A percentile compares a stretch with the other conserved stretches of the same genome.
These are phyloP conservation scores for Cyprinodon diabolis DNA, from an alignment of 2,797 vertebrate species.

Conservation along the genomic window DNA sequence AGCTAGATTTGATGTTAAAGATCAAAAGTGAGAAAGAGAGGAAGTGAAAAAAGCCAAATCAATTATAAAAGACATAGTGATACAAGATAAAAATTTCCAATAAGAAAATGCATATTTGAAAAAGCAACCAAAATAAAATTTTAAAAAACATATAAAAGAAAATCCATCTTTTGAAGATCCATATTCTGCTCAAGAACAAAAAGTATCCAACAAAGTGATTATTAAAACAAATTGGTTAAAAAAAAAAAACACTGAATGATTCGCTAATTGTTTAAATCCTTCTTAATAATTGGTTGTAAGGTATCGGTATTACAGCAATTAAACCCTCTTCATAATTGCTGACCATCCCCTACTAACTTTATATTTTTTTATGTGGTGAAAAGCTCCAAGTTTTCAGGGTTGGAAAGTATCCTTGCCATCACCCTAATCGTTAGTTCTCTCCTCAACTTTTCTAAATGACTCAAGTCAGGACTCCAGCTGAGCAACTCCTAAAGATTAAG, in stretches of 20 bases:
- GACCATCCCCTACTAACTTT: too few relatives aligned
- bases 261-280: background rate
- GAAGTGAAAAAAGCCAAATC: background rate
- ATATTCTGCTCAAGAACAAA: too few relatives aligned
- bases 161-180: too few relatives aligned
- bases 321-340: background rate
- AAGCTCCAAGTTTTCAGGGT: background rate
- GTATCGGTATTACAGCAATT: background rate
- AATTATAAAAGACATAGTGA: background rate
- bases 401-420: background rate
- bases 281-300: background rate
- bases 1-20: background rate
- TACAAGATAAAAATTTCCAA: background rate
- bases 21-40: background rate
- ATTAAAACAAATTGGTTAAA: too few relatives aligned
- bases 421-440: constrained; percentile 1
- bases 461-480: background rate
- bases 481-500: background rate
- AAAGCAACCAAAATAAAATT: background rate
- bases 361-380: background rate
- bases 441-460: background rate
- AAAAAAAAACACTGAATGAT: background rate
- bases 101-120: background rate
- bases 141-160: too few relatives aligned
- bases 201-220: too few relatives aligned